Conservation (phyloP, 1,140 invertebrate species). For the Tachypleus tridentatus region DNA sequence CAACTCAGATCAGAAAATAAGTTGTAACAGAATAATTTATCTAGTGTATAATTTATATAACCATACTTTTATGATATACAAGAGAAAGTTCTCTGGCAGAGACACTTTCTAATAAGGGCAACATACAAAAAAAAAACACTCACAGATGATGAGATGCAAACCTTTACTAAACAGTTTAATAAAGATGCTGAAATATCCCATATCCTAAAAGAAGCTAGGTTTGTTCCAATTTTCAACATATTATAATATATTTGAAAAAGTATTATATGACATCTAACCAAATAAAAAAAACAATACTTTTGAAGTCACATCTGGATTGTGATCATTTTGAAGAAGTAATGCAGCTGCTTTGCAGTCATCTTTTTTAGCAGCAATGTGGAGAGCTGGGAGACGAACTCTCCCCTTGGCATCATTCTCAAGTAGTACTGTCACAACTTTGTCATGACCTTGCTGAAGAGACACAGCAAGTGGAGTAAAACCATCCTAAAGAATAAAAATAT, state of each 20-base stretch:
- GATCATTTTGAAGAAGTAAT: slow-evolving; percentile 74
- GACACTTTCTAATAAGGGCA: neutral
- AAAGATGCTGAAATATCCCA: too few relatives aligned
- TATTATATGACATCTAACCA: neutral
- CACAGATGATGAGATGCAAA: too few relatives aligned
- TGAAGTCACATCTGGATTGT: slow-evolving; percentile 93
- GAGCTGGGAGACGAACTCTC: slow-evolving; percentile 57
- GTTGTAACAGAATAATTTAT: too few relatives aligned
- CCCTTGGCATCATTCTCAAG: slow-evolving; percentile 84
- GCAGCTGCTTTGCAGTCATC: slow-evolving; percentile 80
- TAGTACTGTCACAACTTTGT: slow-evolving; percentile 84
- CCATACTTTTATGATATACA: too few relatives aligned
- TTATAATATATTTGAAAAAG: neutral
- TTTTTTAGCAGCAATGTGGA: slow-evolving; percentile 96
- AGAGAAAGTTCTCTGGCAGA: too few relatives aligned
- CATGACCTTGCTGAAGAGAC: slow-evolving; percentile 93
- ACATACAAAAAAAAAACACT: neutral
- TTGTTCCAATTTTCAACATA: neutral
- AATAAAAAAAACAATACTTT: slow-evolving; percentile 40
- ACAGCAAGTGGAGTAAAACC: slow-evolving; percentile 94
- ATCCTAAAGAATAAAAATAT: slow-evolving; percentile 45
- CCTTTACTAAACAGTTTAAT: neutral
- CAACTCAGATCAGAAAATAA: too few relatives aligned
- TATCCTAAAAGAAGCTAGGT: neutral
- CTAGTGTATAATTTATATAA: too few relatives aligned